Evolutionary conservation across 2,888 invertebrate genomes (phyloP), one percentile per base, ranked within the genome.

Genomic region (Lepas anatifera): DNA sequence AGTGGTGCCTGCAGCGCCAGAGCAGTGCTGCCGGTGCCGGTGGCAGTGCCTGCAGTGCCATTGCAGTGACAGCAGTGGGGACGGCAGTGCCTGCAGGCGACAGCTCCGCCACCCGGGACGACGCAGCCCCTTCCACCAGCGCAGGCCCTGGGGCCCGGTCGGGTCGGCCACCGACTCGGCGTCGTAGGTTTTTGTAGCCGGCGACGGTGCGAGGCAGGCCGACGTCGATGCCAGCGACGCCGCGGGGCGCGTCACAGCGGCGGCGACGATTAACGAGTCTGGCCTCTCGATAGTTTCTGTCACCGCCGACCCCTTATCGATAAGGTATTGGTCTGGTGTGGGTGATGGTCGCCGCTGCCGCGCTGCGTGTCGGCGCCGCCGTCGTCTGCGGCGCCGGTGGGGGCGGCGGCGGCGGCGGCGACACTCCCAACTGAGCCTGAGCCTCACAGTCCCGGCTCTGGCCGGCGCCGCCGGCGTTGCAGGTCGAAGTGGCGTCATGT

Each of bases 311-410:
- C n/a, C 52, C 13, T 27, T 16, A 13, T 52, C 52, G 52, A 29
- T 52, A 52, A 52, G 27, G 52, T 52, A 52, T 52, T 29, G 52
- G 52, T 52, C 52, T 52, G 52, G 48, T 13, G 43, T 18, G 48
- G 48, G n/a, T 25, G 48, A 7, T 25, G 48, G n/a, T 25, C 25
- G 25, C n/a, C 29, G 52, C 27, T 29, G 52, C 27, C 11, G 52
- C 52, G 29, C 27, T 16, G 10, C 11, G 41, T 13, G 52, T 10
- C 50, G 50, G 50, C 50, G 25, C 25, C n/a, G 50, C 25, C 10
- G 7, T 29, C 22, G 13, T 2, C 52, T 11, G 52, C 29, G 8
- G 29, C 4, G 52, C 27, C 52, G 52, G 52, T 22, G 52, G 13
- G 52, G 13, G 29, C 52, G 29, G 29, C 52, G 13, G 29, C 25